Evolutionary conservation across 2,888 invertebrate species (phyloP), one percentile per base, ranked within the genome.

Genomic region (Macrosoma leucophasiata): DNA sequence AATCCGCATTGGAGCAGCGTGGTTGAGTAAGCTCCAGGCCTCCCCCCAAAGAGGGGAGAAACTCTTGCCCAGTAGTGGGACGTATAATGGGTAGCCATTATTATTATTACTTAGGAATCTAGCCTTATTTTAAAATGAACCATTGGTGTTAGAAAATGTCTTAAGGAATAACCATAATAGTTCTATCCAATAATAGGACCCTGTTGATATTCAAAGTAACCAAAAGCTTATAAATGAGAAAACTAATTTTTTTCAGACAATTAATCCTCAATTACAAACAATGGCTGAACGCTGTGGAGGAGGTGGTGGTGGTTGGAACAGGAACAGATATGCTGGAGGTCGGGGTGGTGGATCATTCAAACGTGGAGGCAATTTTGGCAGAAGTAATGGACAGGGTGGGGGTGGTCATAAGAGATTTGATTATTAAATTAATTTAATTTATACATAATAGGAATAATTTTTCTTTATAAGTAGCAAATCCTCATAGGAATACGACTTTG

Each of bases 211-310:
- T 14, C 14, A 10, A 13, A 23, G 8, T 19, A 13, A 4, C 20
- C 5, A 17, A 11, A 5, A 22, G 22, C 9, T n/a, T 22, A 9
- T 22, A 22, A 22, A n/a, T n/a, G 4, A 22, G 4, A n/a, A 4
- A 22, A 1, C 1, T 11, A 22, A 43, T 45, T 42, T 34, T 47
- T 60, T 56, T 61, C 86, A 88, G 92, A 90, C 90, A 46, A 88
- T 97, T 36, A 94, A 93, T 66, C 95, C 95, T 28, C 93, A 95
- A 65, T 86, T 97, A 25, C 87, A 90, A 55, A 92, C 94, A 53
- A 87, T 95, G 85, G 92, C 92, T 4, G 88, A 87, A 48, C 87
- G 90, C 22, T 88, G 87, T 41, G 88, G 87, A 29, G 89, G 89
- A 22, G 88, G 87, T 12, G 86, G 87, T 34, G 86, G 87, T 14